Evolutionary conservation across 1,140 invertebrate species (phyloP), one percentile per base, ranked within the genome.

Genomic region (Trichomalopsis sarcophagae): DNA sequence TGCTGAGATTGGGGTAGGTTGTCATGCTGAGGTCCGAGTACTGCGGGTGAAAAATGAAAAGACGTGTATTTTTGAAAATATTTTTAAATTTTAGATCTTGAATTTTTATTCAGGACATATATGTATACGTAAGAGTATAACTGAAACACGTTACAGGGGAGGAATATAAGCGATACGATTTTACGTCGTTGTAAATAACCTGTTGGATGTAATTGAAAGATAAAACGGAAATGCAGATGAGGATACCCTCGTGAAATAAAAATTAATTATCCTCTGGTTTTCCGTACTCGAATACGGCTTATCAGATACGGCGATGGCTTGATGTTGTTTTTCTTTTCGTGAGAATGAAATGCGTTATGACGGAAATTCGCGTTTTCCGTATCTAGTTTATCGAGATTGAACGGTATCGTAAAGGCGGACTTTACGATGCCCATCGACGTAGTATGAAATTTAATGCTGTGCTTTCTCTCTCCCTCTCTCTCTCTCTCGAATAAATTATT

Each of bases 1-100:
- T 99, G 1, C 97, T 97, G 69, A 99, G 92, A 82, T 96, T 96
- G 17, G 98, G 97, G 92, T 99, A 99, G 4, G 97, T 97, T 2
- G 98, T 98, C 89, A 96, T 94, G 81, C 96, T 95, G 83, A 99
- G 95, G 87, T 98, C 97, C 69, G 97, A 95, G 92, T 99, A 99
- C 99, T 99, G 94, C 4, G 47, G 44, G 69, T 44, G 17, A 0
- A 80, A 2, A 80, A 80, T 74, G 11, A 74, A 36, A 74, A 74
- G 10, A 3, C 11, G 30, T 9, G 73, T 0, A 68, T 68, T 50
- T 62, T 55, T 14, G 17, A 55, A 55, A 4, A 36, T 36, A 36
- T 36, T 36, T 36, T 36, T 6, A 36, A 36, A 36, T 36, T 36
- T 36, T 36, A 36, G 33, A 36, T 36, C 33, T 27, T 27, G 27